A percentile compares a stretch with the other conserved stretches of the same genome.
Conservation (phyloP, 2,888 invertebrate species). For the Watsonalla binaria region DNA sequence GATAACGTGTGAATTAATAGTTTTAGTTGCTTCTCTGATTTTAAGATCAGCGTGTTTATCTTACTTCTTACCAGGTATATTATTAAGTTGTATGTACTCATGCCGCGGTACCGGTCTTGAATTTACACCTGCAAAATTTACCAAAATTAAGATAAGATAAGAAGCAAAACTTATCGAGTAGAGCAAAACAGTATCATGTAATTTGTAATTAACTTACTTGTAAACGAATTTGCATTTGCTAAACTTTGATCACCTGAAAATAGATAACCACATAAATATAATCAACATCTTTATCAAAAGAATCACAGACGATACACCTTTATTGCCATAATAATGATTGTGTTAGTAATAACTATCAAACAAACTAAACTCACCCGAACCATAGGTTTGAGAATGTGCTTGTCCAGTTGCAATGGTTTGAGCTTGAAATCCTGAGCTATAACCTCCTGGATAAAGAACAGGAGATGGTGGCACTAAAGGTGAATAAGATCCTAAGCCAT, state of each 20-base stretch:
- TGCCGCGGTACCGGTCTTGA: constrained; percentile 33
- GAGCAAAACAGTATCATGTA: no score
- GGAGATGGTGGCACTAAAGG: background rate
- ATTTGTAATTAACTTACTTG: no score
- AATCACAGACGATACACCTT: no score
- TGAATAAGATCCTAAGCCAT: background rate
- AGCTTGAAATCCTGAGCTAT: background rate
- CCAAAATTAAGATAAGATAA: background rate
- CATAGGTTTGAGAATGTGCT: background rate
- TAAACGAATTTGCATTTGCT: no score
- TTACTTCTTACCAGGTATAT: constrained; percentile 35
- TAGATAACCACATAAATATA: no score
- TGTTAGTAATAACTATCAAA: no score
- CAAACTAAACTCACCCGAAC: background rate
- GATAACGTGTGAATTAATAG: no score
- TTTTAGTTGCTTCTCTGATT: background rate
- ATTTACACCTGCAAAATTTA: constrained; percentile 29
- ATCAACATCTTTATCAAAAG: no score
- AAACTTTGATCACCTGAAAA: no score
- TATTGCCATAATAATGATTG: no score
- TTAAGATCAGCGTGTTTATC: background rate
- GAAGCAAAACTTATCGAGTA: no score
- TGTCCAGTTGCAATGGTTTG: background rate
- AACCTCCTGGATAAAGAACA: background rate
- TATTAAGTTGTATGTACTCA: constrained; percentile 36